Evolutionary conservation across 37 sponge, comb jelly and placozoan genomes (phyloP).

Genomic region (Cliona cf. orientalis): DNA sequence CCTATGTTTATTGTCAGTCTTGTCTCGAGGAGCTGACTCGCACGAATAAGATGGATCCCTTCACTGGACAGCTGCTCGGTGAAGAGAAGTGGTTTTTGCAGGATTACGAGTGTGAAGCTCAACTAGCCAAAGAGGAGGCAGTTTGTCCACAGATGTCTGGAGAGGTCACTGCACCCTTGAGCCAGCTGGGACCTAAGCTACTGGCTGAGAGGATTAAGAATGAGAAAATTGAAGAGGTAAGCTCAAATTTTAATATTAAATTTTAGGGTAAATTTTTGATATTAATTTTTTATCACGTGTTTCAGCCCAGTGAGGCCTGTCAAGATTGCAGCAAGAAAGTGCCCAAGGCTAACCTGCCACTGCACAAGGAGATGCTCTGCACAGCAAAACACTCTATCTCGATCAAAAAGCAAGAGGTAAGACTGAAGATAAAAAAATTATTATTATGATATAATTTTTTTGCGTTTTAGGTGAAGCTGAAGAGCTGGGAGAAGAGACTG

Average conservation of each 20-base stretch:
- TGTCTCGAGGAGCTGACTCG: conserved; percentile 82
- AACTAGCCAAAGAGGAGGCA: conserved; percentile 38
- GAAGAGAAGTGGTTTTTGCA: conserved; percentile 71
- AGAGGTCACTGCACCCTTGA: conserved; percentile 20
- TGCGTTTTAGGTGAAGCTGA: conserved; percentile 49
- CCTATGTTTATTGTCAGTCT: conserved; percentile 57
- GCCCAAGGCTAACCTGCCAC: conserved; percentile 32
- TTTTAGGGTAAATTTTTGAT: background rate
- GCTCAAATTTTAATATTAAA: background rate
- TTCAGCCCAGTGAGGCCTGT: conserved; percentile 57
- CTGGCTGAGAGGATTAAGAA: conserved; percentile 19
- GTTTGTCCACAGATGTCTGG: conserved; percentile 38
- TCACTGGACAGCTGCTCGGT: conserved; percentile 67
- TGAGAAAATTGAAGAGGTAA: conserved; percentile 37
- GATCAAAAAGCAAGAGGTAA: conserved; percentile 50
- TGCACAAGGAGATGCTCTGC: conserved; percentile 71
- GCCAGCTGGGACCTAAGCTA: conserved; percentile 44
- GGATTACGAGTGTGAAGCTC: conserved; percentile 39
- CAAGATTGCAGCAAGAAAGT: conserved; percentile 82
- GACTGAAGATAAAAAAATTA: too few relatives aligned
- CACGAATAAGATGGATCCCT: conserved; percentile 79
- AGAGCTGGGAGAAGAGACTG: conserved; percentile 69
- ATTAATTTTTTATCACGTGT: background rate
- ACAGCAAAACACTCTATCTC: conserved; percentile 49
- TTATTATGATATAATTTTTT: background rate